A percentile compares a stretch with the other conserved stretches of the same genome.
Conservation (phyloP, 2,113 vertebrate species). For the Tragelaphus imberbis region DNA sequence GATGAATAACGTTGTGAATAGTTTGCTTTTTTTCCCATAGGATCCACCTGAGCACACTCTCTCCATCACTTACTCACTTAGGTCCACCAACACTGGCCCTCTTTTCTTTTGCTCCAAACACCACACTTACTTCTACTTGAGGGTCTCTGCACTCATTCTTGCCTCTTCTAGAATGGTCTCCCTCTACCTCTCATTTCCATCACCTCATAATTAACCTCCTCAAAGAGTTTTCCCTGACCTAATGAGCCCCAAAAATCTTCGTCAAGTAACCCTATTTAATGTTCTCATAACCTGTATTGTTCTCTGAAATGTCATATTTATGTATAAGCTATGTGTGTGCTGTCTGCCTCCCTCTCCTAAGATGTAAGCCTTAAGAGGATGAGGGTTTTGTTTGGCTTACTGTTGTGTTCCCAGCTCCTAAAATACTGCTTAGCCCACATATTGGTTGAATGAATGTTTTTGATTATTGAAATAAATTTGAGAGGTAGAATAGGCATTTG, state of each 20-base stretch:
- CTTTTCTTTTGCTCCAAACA: background rate
- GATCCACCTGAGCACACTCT: background rate
- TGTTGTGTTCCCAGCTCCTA: background rate
- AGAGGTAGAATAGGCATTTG: background rate
- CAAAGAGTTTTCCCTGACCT: background rate
- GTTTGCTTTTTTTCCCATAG: accelerated
- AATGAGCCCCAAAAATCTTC: background rate
- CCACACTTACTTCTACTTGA: background rate
- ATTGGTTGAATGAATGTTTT: background rate
- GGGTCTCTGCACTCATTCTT: background rate
- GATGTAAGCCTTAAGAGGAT: background rate
- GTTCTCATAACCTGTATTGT: background rate
- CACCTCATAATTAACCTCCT: background rate
- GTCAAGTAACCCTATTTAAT: background rate
- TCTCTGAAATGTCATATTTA: background rate
- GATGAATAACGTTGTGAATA: accelerated
- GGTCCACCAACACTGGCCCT: background rate
- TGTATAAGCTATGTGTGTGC: background rate
- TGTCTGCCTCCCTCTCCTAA: background rate
- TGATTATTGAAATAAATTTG: conserved; percentile 3
- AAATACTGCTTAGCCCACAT: background rate
- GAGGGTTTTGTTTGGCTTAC: background rate
- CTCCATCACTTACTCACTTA: background rate
- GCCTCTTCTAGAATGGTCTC: background rate
- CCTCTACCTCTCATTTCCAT: background rate